Percentiles rank a stretch among this genome's conserved stretches.
Evolutionary conservation across 2,113 vertebrate species (phyloP).

Genomic region (Gnathochromis pfefferi): DNA sequence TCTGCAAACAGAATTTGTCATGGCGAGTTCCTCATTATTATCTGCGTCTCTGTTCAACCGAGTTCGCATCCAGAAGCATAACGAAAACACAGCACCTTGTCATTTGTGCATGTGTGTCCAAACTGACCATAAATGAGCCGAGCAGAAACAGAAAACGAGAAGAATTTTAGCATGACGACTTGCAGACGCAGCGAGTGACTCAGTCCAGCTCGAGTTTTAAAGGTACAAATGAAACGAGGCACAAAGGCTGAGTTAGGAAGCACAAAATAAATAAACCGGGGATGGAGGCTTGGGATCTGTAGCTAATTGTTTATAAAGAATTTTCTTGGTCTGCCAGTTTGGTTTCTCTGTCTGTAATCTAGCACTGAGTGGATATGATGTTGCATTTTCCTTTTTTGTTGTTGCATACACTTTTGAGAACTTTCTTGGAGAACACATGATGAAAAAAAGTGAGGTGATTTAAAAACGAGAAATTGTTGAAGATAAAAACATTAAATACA

Average conservation of each 20-base stretch:
- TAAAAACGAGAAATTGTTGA: not conserved
- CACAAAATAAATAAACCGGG: not conserved
- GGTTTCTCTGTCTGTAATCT: not conserved
- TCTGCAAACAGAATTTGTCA: constrained; percentile 16
- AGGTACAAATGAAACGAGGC: not conserved
- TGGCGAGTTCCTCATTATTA: not conserved
- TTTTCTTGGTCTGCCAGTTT: not conserved
- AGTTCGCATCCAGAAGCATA: not conserved
- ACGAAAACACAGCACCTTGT: constrained; percentile 20
- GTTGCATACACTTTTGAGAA: not conserved
- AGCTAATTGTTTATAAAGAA: constrained; percentile 19
- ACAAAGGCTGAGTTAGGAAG: not conserved
- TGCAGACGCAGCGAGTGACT: not conserved
- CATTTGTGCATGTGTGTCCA: constrained; percentile 20
- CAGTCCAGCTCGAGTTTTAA: not conserved
- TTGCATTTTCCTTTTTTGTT: not conserved
- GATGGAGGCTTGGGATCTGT: not conserved
- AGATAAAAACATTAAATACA: not conserved
- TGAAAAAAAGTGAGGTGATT: not conserved
- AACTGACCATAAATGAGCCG: not conserved
- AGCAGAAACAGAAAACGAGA: not conserved
- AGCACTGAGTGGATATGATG: not conserved
- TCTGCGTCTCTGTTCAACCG: not conserved
- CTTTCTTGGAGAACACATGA: not conserved
- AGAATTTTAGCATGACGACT: not conserved